Base-by-base conservation (phyloP, 2,797 vertebrate genomes). In the Carapus acus region DNA sequence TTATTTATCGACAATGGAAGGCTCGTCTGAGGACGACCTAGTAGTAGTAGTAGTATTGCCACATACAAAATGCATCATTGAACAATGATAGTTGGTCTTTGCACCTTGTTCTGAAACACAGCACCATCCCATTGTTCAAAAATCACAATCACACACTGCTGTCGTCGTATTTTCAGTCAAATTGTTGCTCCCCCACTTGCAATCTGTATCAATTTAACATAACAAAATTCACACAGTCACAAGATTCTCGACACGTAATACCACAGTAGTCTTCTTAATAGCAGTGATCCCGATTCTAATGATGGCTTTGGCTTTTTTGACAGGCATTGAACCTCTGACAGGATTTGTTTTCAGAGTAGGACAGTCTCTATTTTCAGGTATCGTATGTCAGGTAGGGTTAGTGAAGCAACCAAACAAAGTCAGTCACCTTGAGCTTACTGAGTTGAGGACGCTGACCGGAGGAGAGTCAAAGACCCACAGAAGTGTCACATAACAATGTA, bases 331-430 rank as follows among this genome's bases (percentile, higher is more conserved):
- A 43, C 31, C 27, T 19, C 33, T 66, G 63, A 61, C 47, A 40
- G 47, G 19, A 34, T 52, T 57, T 69, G 59, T 58, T 71, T 55
- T 58, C 59, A 69, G 68, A 16, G 56, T 43, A 14, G 37, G 19
- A 12, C 38, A 12, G 63, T 75, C 43, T 79, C 59, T 74, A 13
- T 67, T 75, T 62, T 62, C 65, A 67, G 50, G 66, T 67, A 58
- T 80, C 73, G 9, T 42, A 54, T 79, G 40, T 74, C 66, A 42
- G 52, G 37, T 55, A 38, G 64, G 59, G 65, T 67, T 69, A 62
- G 49, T 44, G 31, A 49, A 50, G 44, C 3, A 23, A 12, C 12
- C 61, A 41, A 54, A 71, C 55, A 56, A 71, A 76, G 43, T 42
- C 51, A 62, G 60, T 62, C 66, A 53, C 55, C 43, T 42, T 33